Conservation (phyloP, 2,797 vertebrate genomes). For the Myotis vivesi region DNA sequence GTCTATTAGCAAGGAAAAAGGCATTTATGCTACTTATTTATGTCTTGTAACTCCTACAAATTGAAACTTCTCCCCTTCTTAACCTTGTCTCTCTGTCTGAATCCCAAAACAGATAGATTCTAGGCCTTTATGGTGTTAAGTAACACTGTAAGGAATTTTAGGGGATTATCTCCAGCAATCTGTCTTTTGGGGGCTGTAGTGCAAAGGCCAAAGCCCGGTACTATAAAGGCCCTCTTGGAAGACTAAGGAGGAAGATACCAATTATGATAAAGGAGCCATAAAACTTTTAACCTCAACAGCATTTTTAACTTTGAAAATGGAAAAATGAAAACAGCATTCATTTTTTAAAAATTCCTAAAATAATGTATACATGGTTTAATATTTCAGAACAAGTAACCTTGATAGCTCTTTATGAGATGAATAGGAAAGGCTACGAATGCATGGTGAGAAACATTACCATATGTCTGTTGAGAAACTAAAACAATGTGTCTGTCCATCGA, state of each 20-base stretch:
- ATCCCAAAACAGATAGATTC: constrained; percentile 56
- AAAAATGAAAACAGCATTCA: constrained; percentile 7
- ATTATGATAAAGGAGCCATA: constrained; percentile 73
- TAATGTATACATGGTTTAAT: not conserved
- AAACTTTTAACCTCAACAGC: constrained; percentile 66
- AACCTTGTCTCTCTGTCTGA: constrained; percentile 55
- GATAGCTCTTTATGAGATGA: not conserved
- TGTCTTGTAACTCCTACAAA: constrained; percentile 52
- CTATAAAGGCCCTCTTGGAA: constrained; percentile 61
- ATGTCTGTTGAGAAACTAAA: not conserved
- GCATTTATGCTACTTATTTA: constrained; percentile 52
- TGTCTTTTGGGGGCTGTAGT: constrained; percentile 69
- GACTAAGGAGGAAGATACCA: constrained; percentile 62
- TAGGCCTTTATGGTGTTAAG: constrained; percentile 69
- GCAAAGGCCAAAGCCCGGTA: constrained; percentile 46
- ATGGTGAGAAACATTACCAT: not conserved
- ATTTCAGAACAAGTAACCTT: constrained; percentile 27
- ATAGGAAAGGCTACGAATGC: not conserved
- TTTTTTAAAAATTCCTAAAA: not conserved
- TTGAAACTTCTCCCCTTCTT: constrained; percentile 36
- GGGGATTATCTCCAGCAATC: constrained; percentile 72
- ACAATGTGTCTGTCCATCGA: not conserved
- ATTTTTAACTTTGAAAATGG: constrained; percentile 45
- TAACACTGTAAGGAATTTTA: constrained; percentile 62
- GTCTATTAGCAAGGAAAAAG: constrained; percentile 34